Conservation (phyloP, 2,113 vertebrate species). For the Carassius carassius region DNA sequence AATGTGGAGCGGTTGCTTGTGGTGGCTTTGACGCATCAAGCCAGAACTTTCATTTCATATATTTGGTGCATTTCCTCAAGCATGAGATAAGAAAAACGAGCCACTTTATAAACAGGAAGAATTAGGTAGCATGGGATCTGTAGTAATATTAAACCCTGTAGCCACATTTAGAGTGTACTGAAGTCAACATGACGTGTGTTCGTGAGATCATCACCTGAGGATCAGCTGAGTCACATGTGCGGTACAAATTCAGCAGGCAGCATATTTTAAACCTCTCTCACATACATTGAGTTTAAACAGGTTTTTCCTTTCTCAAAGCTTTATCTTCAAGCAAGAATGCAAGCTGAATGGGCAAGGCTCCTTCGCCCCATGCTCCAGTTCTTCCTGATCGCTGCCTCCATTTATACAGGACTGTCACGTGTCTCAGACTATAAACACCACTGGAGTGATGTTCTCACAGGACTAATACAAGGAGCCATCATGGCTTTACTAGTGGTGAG, state of each 20-base stretch:
- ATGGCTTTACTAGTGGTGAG: slow-evolving; percentile 90
- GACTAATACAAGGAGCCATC: slow-evolving; percentile 89
- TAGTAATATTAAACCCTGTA: not conserved
- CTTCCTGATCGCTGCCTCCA: slow-evolving; percentile 83
- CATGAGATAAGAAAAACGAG: not conserved
- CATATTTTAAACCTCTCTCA: not conserved
- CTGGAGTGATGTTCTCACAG: slow-evolving; percentile 93
- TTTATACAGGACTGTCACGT: slow-evolving; percentile 91
- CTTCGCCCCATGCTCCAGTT: slow-evolving; percentile 92
- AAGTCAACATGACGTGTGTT: not conserved
- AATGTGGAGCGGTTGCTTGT: not conserved
- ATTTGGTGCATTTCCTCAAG: not conserved
- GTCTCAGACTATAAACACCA: slow-evolving; percentile 98
- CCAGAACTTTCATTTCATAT: not conserved
- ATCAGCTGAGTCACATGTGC: not conserved
- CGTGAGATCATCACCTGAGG: not conserved
- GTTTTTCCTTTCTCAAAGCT: slow-evolving; percentile 73
- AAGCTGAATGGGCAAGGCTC: slow-evolving; percentile 88
- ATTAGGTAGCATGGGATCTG: not conserved
- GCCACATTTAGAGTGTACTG: too few species aligned
- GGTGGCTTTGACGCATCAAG: not conserved
- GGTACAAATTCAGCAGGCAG: not conserved
- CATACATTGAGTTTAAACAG: not conserved
- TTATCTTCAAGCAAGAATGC: slow-evolving; percentile 93
- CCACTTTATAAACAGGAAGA: not conserved